Base-by-base conservation (phyloP, 37 sponge, comb jelly and placozoan genomes). In the Bolinopsis microptera region DNA sequence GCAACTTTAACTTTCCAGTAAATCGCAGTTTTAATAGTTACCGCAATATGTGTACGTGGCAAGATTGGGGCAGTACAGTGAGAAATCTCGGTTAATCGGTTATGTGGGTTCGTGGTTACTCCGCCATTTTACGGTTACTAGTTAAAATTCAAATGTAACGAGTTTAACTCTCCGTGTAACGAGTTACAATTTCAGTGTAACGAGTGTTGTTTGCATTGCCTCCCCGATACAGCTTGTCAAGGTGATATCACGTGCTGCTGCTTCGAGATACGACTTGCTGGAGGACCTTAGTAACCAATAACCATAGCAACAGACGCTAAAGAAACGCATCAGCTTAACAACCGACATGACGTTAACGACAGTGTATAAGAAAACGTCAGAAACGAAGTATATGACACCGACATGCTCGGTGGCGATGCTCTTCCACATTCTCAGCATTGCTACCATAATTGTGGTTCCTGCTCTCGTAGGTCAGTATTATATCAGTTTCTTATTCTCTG, bases 181-280 rank as follows among this genome's bases (percentile, higher is more conserved):
- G n/a, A n/a, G n/a, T n/a, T n/a, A 48, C 13, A 48, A 48, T 70
- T 34, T 35, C 82, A 80, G 82, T 80, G 82, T 34, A 31, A 80
- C 82, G 82, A 80, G 82, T 80, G 82, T 35, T 80, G 82, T 80
- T 24, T 31, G 35, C 9, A 9, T 22, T 80, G 82, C 37, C 37
- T 80, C 2, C 82, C 82, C 30, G 82, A 80, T 1, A 80, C 82
- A 32, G 82, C 82, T 37, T 80, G 82, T 34, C 21, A 31, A 33
- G 82, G 82, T 23, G 82, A 80, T 37, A 35, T 80, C 2, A 80
- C 82, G 5, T 80, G 82, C 38, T 80, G 82, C 82, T 80, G 82
- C 82, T 80, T 80, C 30, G 82, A 80, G 30, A 80, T 80, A 2
- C 3, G 82, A 80, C 82, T 80, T 30, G 82, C 82, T 33, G 82